Evolutionary conservation across 2,113 vertebrate species (phyloP), one percentile per base, ranked within the genome.

Genomic region (Proterorhinus semilunaris): DNA sequence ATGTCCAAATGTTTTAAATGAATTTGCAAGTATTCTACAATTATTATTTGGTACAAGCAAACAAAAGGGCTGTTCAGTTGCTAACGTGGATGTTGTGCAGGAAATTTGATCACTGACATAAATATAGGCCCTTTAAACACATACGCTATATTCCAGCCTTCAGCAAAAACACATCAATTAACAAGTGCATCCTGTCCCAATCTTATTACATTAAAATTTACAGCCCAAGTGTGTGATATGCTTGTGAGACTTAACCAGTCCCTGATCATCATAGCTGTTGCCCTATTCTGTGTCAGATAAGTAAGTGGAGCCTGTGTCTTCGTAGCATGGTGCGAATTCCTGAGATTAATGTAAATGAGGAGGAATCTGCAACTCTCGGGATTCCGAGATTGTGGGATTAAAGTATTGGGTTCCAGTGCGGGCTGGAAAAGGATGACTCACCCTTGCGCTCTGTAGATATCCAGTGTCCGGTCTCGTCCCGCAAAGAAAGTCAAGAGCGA

Each of bases 331-430:
- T 75, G 89, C 76, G 84, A 89, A 93, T 93, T 90, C 87, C 87
- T 74, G 79, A 82, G 87, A 87, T 88, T 88, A 91, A 85, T 83
- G 82, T 81, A 91, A 92, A 91, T 86, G 87, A 91, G 83, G 75
- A 84, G 91, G 89, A 92, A 93, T 93, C 83, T 92, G 91, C 88
- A 90, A 90, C 88, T 89, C 90, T 83, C 86, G 76, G 79, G 82
- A 89, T 90, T 90, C 86, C 80, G 75, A 87, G 84, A 90, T 87
- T 83, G 59, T 53, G 51, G 90, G 90, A 92, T 92, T 92, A 92
- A 91, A 90, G 89, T 83, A 90, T 92, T 90, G 82, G 73, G 85
- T 91, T 92, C 83, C 89, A 83, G 69, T 80, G 74, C 83, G 88
- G 71, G 65, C 77, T 86, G 81, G 83, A 83, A 83, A 83, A 66